A percentile compares a stretch with the other conserved stretches of the same genome.
Evolutionary conservation across 1,140 invertebrate genomes (phyloP).

Genomic region (Nebria ingens): DNA sequence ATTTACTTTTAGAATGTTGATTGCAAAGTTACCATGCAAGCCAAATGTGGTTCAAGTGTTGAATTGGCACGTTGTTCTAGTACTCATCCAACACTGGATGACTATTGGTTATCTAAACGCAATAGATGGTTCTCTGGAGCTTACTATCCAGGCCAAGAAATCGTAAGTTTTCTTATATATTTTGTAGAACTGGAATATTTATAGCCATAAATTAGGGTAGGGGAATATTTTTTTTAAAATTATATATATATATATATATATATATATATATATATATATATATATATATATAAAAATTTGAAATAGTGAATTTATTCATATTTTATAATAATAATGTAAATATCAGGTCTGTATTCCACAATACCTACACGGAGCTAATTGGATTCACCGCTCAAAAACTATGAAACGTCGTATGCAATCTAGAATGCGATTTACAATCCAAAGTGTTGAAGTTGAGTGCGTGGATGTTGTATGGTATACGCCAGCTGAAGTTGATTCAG

Average conservation of each 20-base stretch:
- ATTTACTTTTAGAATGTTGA: slow-evolving; percentile 25
- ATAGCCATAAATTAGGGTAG: too few relatives aligned
- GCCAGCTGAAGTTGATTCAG: slow-evolving; percentile 19
- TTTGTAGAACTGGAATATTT: background rate
- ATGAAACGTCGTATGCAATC: slow-evolving; percentile 55
- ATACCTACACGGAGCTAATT: slow-evolving; percentile 61
- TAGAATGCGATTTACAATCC: slow-evolving; percentile 50
- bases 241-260: too few relatives aligned
- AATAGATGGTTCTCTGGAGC: slow-evolving; percentile 24
- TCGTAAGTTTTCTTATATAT: slow-evolving; percentile 23
- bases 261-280: too few relatives aligned
- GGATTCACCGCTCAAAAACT: slow-evolving; percentile 65
- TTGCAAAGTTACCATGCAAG: slow-evolving; percentile 28
- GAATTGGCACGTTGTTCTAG: slow-evolving; percentile 23
- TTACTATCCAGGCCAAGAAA: slow-evolving; percentile 30
- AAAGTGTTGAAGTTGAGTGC: slow-evolving; percentile 44
- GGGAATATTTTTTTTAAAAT: too few relatives aligned
- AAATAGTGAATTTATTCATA: background rate
- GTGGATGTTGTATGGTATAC: slow-evolving; percentile 27
- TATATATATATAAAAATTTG: background rate
- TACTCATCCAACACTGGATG: slow-evolving; percentile 28
- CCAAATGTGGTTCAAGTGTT: slow-evolving; percentile 31
- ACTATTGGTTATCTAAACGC: slow-evolving; percentile 28
- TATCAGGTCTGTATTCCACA: slow-evolving; percentile 26
- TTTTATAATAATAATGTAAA: slow-evolving; percentile 10